Evolutionary conservation across 2,797 vertebrate species (phyloP).

Genomic region (Petrocephalus sullivani): DNA sequence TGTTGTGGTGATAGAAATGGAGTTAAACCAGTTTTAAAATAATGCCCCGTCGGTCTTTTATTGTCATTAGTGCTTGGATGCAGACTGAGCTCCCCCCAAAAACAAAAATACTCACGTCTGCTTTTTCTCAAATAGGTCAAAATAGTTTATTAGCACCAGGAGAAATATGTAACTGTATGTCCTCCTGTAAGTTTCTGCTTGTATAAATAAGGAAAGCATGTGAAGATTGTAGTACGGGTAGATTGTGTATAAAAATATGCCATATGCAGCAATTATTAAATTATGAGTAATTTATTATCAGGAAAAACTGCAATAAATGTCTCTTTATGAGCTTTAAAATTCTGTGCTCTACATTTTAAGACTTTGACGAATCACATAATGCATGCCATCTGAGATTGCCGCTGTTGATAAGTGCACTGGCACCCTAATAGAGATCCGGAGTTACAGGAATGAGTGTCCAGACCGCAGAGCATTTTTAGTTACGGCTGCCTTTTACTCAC

Average conservation of each 20-base stretch:
- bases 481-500: neutral
- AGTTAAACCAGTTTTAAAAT: slow-evolving; percentile 1
- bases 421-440: neutral
- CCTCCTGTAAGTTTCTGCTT: neutral
- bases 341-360: neutral
- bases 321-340: neutral
- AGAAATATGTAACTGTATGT: neutral
- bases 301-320: neutral
- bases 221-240: neutral
- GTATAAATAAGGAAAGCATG: neutral
- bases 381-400: neutral
- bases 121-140: neutral
- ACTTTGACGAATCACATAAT: neutral
- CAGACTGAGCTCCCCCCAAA: neutral
- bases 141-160: neutral
- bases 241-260: neutral
- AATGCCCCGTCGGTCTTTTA: neutral
- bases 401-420: neutral
- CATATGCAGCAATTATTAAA: too few species aligned
- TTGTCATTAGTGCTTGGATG: neutral
- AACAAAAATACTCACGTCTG: neutral
- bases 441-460: neutral
- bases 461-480: neutral
- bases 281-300: too few species aligned
- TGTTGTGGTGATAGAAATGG: neutral